Evolutionary conservation across 2,888 invertebrate species (phyloP), one percentile per base, ranked within the genome.

Genomic region (Morpho achilles): DNA sequence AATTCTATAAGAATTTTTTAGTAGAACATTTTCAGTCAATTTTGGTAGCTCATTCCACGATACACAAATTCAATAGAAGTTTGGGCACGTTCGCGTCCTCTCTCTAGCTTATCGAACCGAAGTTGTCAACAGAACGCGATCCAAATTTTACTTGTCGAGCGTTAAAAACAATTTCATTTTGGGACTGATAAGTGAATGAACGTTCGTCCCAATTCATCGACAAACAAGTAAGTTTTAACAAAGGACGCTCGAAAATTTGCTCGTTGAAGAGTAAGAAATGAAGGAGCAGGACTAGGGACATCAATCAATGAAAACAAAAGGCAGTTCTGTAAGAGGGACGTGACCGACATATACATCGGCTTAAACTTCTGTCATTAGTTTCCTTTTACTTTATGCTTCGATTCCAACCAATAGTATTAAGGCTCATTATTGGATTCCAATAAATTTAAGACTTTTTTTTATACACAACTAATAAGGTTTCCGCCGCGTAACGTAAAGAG

Each of bases 291-390:
- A 72, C 73, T 56, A 77, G 64, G 69, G 72, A 72, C 77, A 79
- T 79, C 80, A 74, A 80, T 78, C 80, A 79, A 76, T 73, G 63
- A 66, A 68, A 69, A 72, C 71, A 74, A 76, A 74, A 71, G 72
- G 64, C 68, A 67, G 64, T 67, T 68, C 69, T 68, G 72, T 72
- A 65, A 68, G 66, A 67, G 66, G 69, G 65, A 69, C 70, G 69
- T 68, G 70, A 69, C 63, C 67, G 59, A 67, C 67, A 68, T 70
- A 66, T 62, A 66, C 61, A 67, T 61, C 53, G 58, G 50, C 61
- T 63, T 61, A 58, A 67, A 67, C 65, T 68, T 65, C 60, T 67
- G 55, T 65, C 65, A 65, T 67, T 69, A 69, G 65, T 67, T 65
- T 55, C 63, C 64, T 67, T 65, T 62, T 60, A 61, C 56, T 62